Base-by-base conservation (phyloP, 2,113 vertebrate species). In the Dipodomys ordii region DNA sequence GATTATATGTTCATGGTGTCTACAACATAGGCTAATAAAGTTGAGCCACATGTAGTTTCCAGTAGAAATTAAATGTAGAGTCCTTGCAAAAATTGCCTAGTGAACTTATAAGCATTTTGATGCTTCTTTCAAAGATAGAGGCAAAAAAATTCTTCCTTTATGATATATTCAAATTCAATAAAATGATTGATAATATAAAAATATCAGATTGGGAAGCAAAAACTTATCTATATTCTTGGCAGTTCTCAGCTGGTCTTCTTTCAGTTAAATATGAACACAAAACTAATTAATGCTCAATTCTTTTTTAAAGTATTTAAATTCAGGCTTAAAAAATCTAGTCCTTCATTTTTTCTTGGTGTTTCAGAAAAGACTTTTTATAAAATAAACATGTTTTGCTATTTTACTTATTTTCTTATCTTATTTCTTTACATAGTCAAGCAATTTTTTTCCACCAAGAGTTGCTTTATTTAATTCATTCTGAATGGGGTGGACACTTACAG, bases 391-490 rank as follows among this genome's bases (percentile, higher is more conserved):
- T 79, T 69, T 91, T 79, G 64, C 60, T 22, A 46, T 84, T 91
- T 88, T 57, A 57, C 30, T 81, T 84, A 4, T 84, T 94, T 92
- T 4, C 68, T 92, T 39, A 39, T 39, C 39, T 79, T 60, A 57
- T 85, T 65, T 73, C 11, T 93, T 87, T 96, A 39, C 73, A 53
- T 94, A 88, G 89, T 91, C 6, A 74, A 87, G 32, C 6, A 25
- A 16, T 65, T 89, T 49, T 49, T 49, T 49, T 49, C 44, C 44
- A 62, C 71, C 92, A 5, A 22, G 25, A 79, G 20, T 72, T 64
- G 60, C 39, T 93, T 88, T 91, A 62, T 77, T 90, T 67, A 64
- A 87, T 62, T 6, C 30, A 16, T 73, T 82, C 32, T 46, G 72
- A 39, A 53, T 20, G 28, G 35, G 25, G 20, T 1, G 30, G 44